These are phyloP conservation scores for Sardinella longiceps DNA, from an alignment of 2,797 vertebrate genomes.

Conservation along the genomic window DNA sequence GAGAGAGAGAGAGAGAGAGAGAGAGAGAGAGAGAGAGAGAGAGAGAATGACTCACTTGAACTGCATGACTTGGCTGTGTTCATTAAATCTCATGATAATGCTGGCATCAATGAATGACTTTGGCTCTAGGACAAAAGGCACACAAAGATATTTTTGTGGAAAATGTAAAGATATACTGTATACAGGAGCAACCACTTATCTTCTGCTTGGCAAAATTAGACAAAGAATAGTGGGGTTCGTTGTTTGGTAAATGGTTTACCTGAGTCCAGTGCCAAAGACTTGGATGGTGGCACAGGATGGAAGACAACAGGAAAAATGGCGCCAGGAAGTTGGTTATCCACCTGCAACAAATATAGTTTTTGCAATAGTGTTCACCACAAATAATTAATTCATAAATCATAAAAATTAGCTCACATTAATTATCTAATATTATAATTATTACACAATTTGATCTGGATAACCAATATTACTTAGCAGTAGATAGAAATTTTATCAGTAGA, in stretches of 20 bases:
- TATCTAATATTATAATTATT: no score
- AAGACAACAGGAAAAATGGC: constrained; percentile 94
- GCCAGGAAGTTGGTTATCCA: constrained; percentile 93
- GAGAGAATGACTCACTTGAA: constrained; percentile 86
- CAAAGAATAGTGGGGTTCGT: not conserved
- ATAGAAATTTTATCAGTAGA: no score
- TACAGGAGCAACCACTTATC: not conserved
- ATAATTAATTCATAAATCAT: not conserved
- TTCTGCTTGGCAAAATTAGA: not conserved
- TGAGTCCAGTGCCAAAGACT: constrained; percentile 93
- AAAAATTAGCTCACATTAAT: no score
- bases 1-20: not conserved
- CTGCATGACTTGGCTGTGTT: constrained; percentile 92
- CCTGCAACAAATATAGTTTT: constrained; percentile 73
- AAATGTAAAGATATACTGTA: no score
- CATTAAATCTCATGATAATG: constrained; percentile 93
- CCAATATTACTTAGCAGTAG: no score
- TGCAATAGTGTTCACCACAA: not conserved
- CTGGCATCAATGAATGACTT: constrained; percentile 95
- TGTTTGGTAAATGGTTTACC: constrained; percentile 68
- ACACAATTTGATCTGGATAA: no score
- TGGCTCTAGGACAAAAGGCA: constrained; percentile 79
- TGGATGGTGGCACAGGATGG: constrained; percentile 94
- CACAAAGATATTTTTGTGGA: no score
- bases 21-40: not conserved